phyloP scores from a whole-genome alignment of 2,797 vertebrate species.

The Silurus aristotelis region DNA sequence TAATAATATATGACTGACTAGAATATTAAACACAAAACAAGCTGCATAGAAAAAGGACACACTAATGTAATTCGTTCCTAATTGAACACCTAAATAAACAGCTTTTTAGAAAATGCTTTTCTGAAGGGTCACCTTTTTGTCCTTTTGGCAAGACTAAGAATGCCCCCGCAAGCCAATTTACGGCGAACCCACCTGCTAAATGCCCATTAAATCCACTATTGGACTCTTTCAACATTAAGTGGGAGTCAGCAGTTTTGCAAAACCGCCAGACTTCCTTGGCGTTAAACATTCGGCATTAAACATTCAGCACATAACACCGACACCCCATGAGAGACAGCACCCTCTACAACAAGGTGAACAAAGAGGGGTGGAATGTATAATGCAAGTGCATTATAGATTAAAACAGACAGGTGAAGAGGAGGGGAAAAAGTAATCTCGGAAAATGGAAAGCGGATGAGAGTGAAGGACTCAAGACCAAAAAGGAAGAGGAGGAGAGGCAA shows the following conservation, averaged over 20 bases:
- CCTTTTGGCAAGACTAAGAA: not conserved
- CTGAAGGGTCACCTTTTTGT: not conserved
- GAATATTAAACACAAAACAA: not conserved
- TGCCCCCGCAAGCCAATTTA: not conserved
- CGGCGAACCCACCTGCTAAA: not conserved
- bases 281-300: conserved; percentile 15
- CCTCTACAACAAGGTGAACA: conserved; percentile 11
- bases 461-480: conserved; percentile 24
- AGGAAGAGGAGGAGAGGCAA: conserved; percentile 13
- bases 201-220: conserved; percentile 5
- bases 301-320: conserved; percentile 19
- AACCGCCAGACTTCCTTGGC: conserved; percentile 21
- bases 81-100: not conserved
- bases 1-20: not conserved
- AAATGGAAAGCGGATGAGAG: conserved; percentile 27
- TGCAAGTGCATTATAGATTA: conserved; percentile 43
- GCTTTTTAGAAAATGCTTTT: not conserved
- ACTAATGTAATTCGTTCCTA: not conserved
- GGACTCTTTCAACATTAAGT: not conserved
- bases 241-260: conserved; percentile 39
- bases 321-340: conserved; percentile 21
- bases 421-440: conserved; percentile 26
- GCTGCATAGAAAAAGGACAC: not conserved
- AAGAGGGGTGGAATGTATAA: conserved; percentile 18
- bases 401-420: conserved; percentile 45